Base-by-base conservation (phyloP, 2,113 vertebrate genomes). In the Ctenodactylus gundi region DNA sequence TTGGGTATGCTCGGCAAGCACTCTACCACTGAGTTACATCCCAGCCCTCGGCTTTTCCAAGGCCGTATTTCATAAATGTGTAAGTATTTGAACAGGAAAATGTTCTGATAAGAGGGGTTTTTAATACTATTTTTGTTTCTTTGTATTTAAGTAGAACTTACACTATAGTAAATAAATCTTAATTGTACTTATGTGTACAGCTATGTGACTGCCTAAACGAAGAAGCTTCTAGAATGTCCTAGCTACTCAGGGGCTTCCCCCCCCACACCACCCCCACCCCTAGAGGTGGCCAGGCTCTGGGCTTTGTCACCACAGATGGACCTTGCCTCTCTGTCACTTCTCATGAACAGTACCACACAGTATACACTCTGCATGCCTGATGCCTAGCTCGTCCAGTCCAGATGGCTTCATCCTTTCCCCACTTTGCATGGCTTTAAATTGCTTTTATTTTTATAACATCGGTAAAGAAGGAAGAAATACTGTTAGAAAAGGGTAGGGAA, bases 141-240 rank as follows among this genome's bases (percentile, higher is more conserved):
- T 60, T 67, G 29, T 49, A 62, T 81, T 67, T 64, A 85, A 68
- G n/a, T 46, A 31, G 83, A 90, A 57, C 10, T 70, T 78, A 78
- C 6, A 68, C 49, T 49, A 27, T 80, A 65, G 53, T 46, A n/a
- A 75, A 20, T 86, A 53, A 70, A 62, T 87, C n/a, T 55, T 89
- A 51, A 21, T 17, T 23, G 4, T 9, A 2, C 4, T 0, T 17
- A 12, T 34, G 39, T 39, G 1, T 57, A 31, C 17, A 65, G 31
- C 60, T 41, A 34, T 68, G 46, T 23, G 10, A 39, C 34, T 23
- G 44, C 51, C 36, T 49, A 23, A 65, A 75, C 36, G 18, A 41
- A 67, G 72, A 67, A 25, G 44, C n/a, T n/a, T n/a, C n/a, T n/a
- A 36, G 29, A 25, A 36, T 77, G 82, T 53, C 15, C 51, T 64